phyloP scores from a whole-genome alignment of 2,113 vertebrate species.

The Paramisgurnus dabryanus region DNA sequence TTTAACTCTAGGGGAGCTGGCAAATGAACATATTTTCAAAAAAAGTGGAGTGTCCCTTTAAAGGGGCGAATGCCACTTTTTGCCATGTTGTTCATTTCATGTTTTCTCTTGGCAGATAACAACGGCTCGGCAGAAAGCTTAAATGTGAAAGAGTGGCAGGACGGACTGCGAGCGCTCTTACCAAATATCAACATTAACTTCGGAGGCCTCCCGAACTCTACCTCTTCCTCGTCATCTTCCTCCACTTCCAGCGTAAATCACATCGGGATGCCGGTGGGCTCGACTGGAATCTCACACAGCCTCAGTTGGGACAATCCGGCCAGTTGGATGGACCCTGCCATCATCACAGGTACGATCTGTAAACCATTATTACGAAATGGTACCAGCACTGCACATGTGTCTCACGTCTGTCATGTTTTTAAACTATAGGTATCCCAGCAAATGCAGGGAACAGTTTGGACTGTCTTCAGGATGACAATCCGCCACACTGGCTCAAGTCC shows the following conservation, averaged over 20 bases:
- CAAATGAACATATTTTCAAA: no score
- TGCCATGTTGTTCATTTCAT: constrained; percentile 51
- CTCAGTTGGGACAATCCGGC: constrained; percentile 95
- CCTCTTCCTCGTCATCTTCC: constrained; percentile 81
- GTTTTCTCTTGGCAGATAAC: constrained; percentile 85
- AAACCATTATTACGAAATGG: no score
- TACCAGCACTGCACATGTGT: neutral
- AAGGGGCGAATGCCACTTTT: neutral
- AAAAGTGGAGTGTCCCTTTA: no score
- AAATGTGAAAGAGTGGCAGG: constrained; percentile 99
- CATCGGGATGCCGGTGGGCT: constrained; percentile 87
- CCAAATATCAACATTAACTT: constrained; percentile 99
- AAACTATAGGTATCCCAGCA: constrained; percentile 86
- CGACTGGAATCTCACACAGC: constrained; percentile 88
- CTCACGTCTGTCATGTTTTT: neutral
- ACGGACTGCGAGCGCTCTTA: constrained; percentile 97
- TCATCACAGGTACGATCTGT: constrained; percentile 90
- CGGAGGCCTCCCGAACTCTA: constrained; percentile 96
- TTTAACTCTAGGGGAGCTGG: no score
- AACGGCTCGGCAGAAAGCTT: constrained; percentile 96
- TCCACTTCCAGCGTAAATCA: constrained; percentile 97
- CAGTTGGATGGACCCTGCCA: constrained; percentile 99
- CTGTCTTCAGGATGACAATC: constrained; percentile 98
- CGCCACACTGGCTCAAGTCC: constrained; percentile 99
- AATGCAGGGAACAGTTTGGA: constrained; percentile 94